phyloP scores from a whole-genome alignment of 2,888 invertebrate species.

The Drosophila seclusa region DNA sequence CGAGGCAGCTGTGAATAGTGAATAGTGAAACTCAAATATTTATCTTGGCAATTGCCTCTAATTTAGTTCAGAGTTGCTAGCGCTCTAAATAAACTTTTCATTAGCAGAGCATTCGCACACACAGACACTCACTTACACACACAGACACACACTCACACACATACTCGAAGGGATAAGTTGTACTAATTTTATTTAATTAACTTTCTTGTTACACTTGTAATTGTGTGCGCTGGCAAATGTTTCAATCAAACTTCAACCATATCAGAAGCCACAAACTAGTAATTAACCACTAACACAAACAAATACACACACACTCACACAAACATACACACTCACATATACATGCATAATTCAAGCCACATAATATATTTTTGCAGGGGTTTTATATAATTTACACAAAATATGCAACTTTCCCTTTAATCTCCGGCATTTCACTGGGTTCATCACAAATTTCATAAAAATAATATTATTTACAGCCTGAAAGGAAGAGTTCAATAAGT shows the following conservation, averaged over 20 bases:
- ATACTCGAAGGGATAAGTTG: slow-evolving; percentile 32
- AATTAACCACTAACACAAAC: slow-evolving; percentile 1
- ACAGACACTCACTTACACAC: slow-evolving; percentile 17
- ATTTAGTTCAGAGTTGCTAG: slow-evolving; percentile 74
- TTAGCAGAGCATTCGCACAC: slow-evolving; percentile 59
- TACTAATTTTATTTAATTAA: slow-evolving; percentile 68
- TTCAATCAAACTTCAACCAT: slow-evolving; percentile 63
- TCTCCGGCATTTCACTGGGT: background rate
- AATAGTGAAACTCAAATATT: slow-evolving; percentile 77
- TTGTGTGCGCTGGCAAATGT: slow-evolving; percentile 60
- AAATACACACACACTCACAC: background rate
- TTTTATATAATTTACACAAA: background rate
- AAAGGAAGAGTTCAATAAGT: background rate
- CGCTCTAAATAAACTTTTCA: slow-evolving; percentile 78
- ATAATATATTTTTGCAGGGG: background rate
- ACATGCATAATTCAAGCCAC: background rate
- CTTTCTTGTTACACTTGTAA: slow-evolving; percentile 50
- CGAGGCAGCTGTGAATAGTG: slow-evolving; percentile 58
- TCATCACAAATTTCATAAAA: background rate
- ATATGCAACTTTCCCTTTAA: background rate
- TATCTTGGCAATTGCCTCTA: slow-evolving; percentile 81
- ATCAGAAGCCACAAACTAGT: slow-evolving; percentile 17
- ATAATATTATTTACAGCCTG: background rate
- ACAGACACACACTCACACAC: slow-evolving; percentile 20
- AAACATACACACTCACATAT: background rate